Percentiles rank a stretch among this genome's conserved stretches.
Conservation (phyloP, 2,113 vertebrate genomes). For the Herpailurus yagouaroundi region DNA sequence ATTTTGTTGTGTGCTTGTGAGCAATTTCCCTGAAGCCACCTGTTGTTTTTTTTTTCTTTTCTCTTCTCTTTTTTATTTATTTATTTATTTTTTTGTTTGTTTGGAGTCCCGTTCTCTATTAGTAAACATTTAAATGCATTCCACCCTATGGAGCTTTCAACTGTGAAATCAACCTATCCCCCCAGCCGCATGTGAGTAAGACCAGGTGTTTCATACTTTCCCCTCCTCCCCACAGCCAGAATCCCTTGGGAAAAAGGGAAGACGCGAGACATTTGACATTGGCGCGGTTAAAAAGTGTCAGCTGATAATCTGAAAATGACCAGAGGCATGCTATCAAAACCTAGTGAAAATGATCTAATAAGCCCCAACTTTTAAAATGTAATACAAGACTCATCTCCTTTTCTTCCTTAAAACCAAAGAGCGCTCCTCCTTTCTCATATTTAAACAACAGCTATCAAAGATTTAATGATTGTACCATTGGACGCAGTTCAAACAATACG, state of each 20-base stretch:
- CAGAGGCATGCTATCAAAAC: slow-evolving; percentile 64
- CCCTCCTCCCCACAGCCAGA: slow-evolving; percentile 39
- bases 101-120: not conserved
- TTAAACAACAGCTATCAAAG: slow-evolving; percentile 76
- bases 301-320: slow-evolving; percentile 52
- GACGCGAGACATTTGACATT: slow-evolving; percentile 48
- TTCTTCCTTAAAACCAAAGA: slow-evolving; percentile 55
- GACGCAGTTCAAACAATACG: slow-evolving; percentile 83
- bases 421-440: slow-evolving; percentile 6
- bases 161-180: not conserved
- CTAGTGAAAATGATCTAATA: slow-evolving; percentile 20
- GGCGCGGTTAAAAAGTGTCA: slow-evolving; percentile 52
- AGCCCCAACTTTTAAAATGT: slow-evolving; percentile 57
- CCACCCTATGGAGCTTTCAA: not conserved
- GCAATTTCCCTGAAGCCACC: not conserved
- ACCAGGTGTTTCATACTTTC: slow-evolving; percentile 58
- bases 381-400: slow-evolving; percentile 55
- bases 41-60: not conserved
- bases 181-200: slow-evolving; percentile 18
- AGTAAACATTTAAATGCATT: not conserved
- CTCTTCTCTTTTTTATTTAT: not conserved
- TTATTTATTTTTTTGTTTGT: not conserved
- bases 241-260: slow-evolving; percentile 55
- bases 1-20: not conserved
- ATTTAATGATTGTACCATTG: slow-evolving; percentile 78